These are phyloP conservation scores for Ctenicera cuprea DNA, from an alignment of 2,888 invertebrate species.

Conservation along the genomic window DNA sequence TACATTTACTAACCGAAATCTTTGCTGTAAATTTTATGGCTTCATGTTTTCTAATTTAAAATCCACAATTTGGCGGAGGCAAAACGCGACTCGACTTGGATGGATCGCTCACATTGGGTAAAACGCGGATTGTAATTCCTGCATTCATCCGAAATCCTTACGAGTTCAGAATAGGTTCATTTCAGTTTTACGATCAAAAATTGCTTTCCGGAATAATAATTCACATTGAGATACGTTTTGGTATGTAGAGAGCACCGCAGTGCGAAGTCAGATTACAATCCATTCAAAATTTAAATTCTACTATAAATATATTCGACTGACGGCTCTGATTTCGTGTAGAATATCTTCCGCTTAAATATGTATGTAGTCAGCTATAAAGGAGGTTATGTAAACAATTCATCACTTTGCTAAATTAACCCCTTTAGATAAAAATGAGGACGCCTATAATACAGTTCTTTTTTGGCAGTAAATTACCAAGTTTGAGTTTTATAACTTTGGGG, in stretches of 20 bases:
- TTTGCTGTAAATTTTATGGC: neutral
- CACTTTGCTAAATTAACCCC: conserved; percentile 26
- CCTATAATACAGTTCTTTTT: conserved; percentile 1
- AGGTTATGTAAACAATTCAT: conserved; percentile 35
- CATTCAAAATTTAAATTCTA: conserved; percentile 48
- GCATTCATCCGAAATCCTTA: conserved; percentile 35
- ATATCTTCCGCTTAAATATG: conserved; percentile 41
- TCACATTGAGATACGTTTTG: conserved; percentile 48
- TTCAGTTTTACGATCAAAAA: conserved; percentile 51
- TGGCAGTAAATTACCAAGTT: neutral
- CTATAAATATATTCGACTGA: conserved; percentile 45
- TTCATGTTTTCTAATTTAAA: neutral
- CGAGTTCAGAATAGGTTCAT: conserved; percentile 45
- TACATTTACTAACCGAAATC: neutral
- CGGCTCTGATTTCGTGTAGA: conserved; percentile 39
- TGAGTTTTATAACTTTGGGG: too few relatives aligned
- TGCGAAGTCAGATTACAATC: conserved; percentile 48
- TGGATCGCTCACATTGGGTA: neutral
- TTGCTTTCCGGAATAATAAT: conserved; percentile 51
- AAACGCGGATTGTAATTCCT: conserved; percentile 32
- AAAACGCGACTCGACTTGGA: neutral
- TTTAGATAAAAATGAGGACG: conserved; percentile 14
- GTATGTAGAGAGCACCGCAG: conserved; percentile 48
- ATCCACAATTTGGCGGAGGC: neutral
- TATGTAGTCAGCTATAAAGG: conserved; percentile 31